Base-by-base conservation (phyloP, 1,140 invertebrate genomes). In the Dinothrombium tinctorium region DNA sequence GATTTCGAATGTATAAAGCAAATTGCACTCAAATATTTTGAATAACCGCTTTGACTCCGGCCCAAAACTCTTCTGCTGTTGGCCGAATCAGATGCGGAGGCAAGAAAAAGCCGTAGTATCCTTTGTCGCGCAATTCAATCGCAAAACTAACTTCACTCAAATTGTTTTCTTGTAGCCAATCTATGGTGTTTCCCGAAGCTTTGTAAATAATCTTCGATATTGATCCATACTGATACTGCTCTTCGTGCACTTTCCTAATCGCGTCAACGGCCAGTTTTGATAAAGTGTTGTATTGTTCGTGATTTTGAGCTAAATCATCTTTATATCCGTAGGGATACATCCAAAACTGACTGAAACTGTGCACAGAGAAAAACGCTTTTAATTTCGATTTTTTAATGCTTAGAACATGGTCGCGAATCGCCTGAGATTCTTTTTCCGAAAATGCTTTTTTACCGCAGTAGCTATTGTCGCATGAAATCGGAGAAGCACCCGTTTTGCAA, bases 81-180 rank as follows among this genome's bases (percentile, higher is more conserved):
- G 26, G 26, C n/a, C n/a, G 8, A 9, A 28, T 28, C 8, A 28
- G 26, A 9, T 28, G 8, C n/a, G 26, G 26, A 9, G 26, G 26
- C n/a, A 28, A 28, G 8, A 28, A 28, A 28, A 28, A 28, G 8
- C 26, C 26, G 26, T 28, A 28, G n/a, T n/a, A n/a, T n/a, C 84
- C 83, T 8, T 69, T 74, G 54, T 90, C 84, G 37, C 76, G 65
- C 21, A 90, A 63, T 44, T 61, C 61, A 12, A 63, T 36, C 19
- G 62, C 49, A 41, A 56, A 62, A 7, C 55, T 48, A 39, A 62
- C 58, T 43, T 57, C 60, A 15, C 59, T 45, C 21, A 49, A 48
- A 6, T 51, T 54, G n/a, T 48, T 52, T 20, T 55, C 59, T 33
- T 63, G 59, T 3, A 55, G 59, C 59, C 61, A 64, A 44, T 62